Evolutionary conservation across 30 jellyfish, hydroid and myxozoan species (phyloP), one percentile per base, ranked within the genome.

Genomic region (Aurelia sp.): DNA sequence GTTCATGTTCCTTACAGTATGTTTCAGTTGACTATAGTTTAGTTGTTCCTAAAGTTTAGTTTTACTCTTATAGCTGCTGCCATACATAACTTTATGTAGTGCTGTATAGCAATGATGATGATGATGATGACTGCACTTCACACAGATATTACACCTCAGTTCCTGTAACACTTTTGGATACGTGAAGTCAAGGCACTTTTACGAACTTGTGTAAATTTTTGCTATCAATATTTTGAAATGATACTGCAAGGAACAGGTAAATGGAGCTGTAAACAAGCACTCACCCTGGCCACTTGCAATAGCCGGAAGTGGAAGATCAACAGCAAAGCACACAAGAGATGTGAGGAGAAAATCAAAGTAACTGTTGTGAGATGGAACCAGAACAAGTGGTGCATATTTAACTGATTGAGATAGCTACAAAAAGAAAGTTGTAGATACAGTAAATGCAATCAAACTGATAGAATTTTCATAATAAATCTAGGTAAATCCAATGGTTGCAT

Each of bases 221-320:
- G 23, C 9, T 6, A 33, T 2, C 20, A 21, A 15, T 27, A 41
- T 30, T 51, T 21, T 18, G 30, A 11, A 74, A 59, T 8, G 16
- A 50, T 11, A 50, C 67, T 13, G 20, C 16, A 15, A 1, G 17
- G 13, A 17, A 81, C 31, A n/a, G 0, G 6, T 37, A 23, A 7
- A 21, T 3, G 13, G 55, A 44, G 55, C 13, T 10, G 55, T 27
- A 27, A 18, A 16, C 2, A 18, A 0, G 17, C 30, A 33, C 83
- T 27, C 48, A 93, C 98, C 98, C 88, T 93, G 96, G 12, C 97
- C 98, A 70, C 91, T 79, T 31, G 94, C 98, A 58, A 93, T 93
- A 63, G 96, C 98, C 37, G 98, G 98, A 1, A 93, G 82, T 19
- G 98, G 98, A 22, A 93, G 71, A 79, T 88, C 91, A 51, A 82